Percentiles rank a stretch among this genome's conserved stretches.
Evolutionary conservation across 2,113 vertebrate species (phyloP).

Genomic region (Carettochelys insculpta): DNA sequence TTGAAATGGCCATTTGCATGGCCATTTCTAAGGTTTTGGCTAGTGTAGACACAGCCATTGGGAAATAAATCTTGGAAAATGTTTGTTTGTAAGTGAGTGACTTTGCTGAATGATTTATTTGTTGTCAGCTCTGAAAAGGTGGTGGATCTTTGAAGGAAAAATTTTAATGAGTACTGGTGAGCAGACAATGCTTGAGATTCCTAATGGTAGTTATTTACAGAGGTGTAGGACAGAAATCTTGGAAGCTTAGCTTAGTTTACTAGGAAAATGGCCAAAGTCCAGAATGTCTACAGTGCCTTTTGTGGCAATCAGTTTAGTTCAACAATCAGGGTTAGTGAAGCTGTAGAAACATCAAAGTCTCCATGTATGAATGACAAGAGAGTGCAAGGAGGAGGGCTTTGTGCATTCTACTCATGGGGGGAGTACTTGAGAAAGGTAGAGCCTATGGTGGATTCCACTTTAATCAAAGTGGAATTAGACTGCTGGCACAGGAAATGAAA

Average conservation of each 20-base stretch:
- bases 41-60: too few relatives aligned
- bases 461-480: not conserved
- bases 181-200: not conserved
- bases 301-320: not conserved
- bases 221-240: not conserved
- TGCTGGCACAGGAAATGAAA: not conserved
- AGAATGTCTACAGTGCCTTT: not conserved
- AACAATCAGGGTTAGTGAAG: not conserved
- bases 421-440: not conserved
- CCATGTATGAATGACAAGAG: not conserved
- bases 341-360: not conserved
- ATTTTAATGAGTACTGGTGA: not conserved
- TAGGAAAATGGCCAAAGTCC: not conserved
- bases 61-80: not conserved
- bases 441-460: not conserved
- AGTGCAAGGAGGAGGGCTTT: not conserved
- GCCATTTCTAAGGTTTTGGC: too few relatives aligned
- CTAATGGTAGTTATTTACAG: not conserved
- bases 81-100: not conserved
- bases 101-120: not conserved
- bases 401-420: not conserved
- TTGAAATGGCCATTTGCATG: too few relatives aligned
- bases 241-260: not conserved
- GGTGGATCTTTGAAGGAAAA: not conserved
- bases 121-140: not conserved